Percentiles rank a stretch among this genome's conserved stretches.
These are phyloP conservation scores for Perodicticus potto DNA, from an alignment of 2,797 vertebrate species.

Conservation along the genomic window DNA sequence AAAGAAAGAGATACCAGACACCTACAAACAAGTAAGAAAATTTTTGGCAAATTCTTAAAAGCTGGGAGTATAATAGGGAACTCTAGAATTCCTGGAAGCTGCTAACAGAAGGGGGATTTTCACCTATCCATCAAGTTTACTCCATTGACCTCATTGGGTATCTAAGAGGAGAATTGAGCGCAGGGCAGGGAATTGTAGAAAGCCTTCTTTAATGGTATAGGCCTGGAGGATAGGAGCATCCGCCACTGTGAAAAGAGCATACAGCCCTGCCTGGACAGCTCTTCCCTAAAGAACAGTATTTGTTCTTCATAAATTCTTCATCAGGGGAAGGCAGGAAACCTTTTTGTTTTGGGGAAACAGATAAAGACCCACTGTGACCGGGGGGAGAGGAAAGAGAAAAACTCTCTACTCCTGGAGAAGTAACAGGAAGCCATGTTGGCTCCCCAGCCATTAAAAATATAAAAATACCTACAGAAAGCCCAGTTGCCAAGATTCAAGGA, in stretches of 20 bases:
- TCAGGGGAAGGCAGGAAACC: background rate
- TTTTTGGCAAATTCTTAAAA: background rate
- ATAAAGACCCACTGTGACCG: constrained; percentile 2
- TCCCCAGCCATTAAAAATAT: background rate
- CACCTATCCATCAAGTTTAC: background rate
- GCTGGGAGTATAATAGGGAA: background rate
- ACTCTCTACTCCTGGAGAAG: background rate
- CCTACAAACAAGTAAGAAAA: background rate
- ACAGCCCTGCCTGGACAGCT: background rate
- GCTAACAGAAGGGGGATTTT: background rate
- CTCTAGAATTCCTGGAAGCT: background rate
- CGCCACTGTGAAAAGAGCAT: background rate
- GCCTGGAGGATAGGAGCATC: background rate
- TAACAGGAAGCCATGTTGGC: background rate
- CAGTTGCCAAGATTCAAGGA: background rate
- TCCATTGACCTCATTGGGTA: background rate
- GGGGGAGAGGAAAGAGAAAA: background rate
- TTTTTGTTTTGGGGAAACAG: background rate
- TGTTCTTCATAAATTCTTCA: too few relatives aligned
- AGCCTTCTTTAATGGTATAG: background rate
- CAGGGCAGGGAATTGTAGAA: background rate
- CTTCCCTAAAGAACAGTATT: background rate
- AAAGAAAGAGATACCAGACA: background rate
- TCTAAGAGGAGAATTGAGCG: background rate
- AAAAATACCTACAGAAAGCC: background rate